These are phyloP conservation scores for Neosilurus mollespiculum DNA, from an alignment of 2,797 vertebrate species.

Conservation along the genomic window DNA sequence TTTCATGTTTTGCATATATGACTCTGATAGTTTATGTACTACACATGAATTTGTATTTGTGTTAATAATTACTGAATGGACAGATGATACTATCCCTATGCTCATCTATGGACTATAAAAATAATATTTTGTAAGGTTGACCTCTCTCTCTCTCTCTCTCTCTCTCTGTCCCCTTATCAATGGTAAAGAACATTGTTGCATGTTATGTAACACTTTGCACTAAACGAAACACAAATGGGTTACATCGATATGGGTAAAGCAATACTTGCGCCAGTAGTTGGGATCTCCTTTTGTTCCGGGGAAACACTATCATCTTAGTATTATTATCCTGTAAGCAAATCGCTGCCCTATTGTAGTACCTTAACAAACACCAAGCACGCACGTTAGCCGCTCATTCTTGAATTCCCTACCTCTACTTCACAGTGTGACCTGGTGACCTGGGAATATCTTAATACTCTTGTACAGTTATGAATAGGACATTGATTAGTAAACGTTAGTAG, in stretches of 20 bases:
- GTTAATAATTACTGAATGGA: not conserved
- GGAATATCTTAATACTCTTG: not conserved
- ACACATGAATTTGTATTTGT: not conserved
- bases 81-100: not conserved
- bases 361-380: conserved; percentile 7
- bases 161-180: not conserved
- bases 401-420: not conserved
- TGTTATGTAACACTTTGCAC: not conserved
- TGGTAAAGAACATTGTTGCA: not conserved
- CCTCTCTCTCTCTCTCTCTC: not conserved
- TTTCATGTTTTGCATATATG: not conserved
- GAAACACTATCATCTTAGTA: conserved; percentile 22
- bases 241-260: conserved; percentile 10
- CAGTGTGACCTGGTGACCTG: not conserved
- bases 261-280: not conserved
- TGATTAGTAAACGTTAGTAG: not conserved
- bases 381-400: not conserved
- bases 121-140: not conserved
- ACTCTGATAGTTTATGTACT: not conserved
- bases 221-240: not conserved
- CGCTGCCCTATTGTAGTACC: not conserved
- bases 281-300: conserved; percentile 13
- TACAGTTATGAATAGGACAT: not conserved
- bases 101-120: not conserved
- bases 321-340: conserved; percentile 14